phyloP scores from a whole-genome alignment of 2,113 vertebrate species.

The Alligator mississippiensis region DNA sequence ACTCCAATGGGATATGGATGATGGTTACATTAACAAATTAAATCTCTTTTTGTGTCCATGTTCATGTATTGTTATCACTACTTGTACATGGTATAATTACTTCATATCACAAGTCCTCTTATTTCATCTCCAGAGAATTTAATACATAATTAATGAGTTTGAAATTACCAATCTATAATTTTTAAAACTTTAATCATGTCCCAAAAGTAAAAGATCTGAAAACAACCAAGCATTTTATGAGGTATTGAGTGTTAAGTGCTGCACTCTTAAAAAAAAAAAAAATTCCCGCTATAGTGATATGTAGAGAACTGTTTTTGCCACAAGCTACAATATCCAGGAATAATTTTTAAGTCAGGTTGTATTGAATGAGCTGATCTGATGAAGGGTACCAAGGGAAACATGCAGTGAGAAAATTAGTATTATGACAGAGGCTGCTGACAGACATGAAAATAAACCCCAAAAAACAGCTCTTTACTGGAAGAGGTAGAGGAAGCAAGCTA shows the following conservation, averaged over 20 bases:
- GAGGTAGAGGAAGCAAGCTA: no score
- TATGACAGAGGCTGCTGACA: no score
- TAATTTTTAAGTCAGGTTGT: neutral
- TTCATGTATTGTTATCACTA: neutral
- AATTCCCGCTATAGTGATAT: neutral
- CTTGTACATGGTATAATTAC: neutral
- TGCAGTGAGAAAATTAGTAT: no score
- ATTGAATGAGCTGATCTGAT: neutral
- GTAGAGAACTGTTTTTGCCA: neutral
- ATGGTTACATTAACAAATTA: constrained; percentile 45
- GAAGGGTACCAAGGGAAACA: neutral
- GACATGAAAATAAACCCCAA: no score
- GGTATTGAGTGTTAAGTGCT: neutral
- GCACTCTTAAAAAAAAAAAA: no score
- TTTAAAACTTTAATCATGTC: neutral
- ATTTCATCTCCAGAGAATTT: neutral
- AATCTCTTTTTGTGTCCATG: constrained; percentile 48
- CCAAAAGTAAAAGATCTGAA: neutral
- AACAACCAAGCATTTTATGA: neutral
- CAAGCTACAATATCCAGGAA: no score
- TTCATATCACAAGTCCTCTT: neutral
- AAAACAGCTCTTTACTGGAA: no score
- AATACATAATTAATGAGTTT: neutral
- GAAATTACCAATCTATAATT: neutral
- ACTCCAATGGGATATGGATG: constrained; percentile 41